Evolutionary conservation across 2,888 invertebrate species (phyloP), one percentile per base, ranked within the genome.

Genomic region (Cheilosia variabilis): DNA sequence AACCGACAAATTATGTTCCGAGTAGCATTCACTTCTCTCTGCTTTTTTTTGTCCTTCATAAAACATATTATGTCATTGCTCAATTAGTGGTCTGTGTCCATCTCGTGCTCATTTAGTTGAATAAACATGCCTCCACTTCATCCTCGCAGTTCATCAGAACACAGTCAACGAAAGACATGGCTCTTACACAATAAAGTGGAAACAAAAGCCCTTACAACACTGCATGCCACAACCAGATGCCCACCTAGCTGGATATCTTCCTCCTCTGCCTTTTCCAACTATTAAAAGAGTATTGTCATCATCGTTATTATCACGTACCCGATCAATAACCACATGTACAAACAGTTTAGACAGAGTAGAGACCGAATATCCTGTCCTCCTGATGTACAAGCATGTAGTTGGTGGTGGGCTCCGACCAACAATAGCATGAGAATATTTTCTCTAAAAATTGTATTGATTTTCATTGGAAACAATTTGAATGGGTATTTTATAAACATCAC

Each of bases 241-340:
- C 55, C 69, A 71, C 50, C 78, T 66, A 43, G 66, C 47, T 22
- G 47, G 62, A 27, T 69, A 55, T 50, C 57, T 60, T 37, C 43
- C 22, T 41, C 45, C 52, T 52, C 57, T 57, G 22, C 43, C 71
- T 65, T 58, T 80, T 69, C 34, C 41, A 75, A 69, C 75, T 80
- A 80, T 79, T 83, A 69, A 83, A 79, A 65, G 73, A 69, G 79
- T 79, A 84, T 84, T 84, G 72, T 83, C 72, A 80, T 86, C 75
- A 76, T 71, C 75, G 69, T 69, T 79, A 84, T 75, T 79, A 84
- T 80, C 79, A 75, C 75, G 69, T 79, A 75, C 24, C 71, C 76
- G 55, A 80, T 86, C 84, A 86, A 76, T 80, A 86, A 76, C 71
- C 80, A 76, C 71, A 86, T 76, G 75, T 75, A 75, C 55, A 71